Evolutionary conservation across 1,140 invertebrate species (phyloP), one percentile per base, ranked within the genome.

Genomic region (Calephelis virginiensis): DNA sequence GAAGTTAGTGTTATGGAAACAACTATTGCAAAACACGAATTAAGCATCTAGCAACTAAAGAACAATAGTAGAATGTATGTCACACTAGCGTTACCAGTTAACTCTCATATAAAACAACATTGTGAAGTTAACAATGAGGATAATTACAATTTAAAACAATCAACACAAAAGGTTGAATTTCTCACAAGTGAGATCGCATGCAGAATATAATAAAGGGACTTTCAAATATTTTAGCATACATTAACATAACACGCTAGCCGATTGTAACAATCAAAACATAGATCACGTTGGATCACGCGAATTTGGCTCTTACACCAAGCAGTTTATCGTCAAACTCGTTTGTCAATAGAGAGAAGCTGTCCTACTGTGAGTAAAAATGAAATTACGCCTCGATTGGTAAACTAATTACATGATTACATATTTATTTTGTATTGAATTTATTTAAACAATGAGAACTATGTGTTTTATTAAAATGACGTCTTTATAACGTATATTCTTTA

Each of bases 251-350:
- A 63, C 59, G 67, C 64, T 49, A 38, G 67, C 67, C 69, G 73
- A 68, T 83, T 74, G 66, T 70, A 77, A 82, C 74, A 82, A 83
- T 84, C 81, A 85, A 81, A 81, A 85, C 80, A 56, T 56, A 56
- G 50, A 56, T 28, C 53, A 56, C 53, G 28, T 37, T 56, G 11
- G 10, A 56, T 11, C 53, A 56, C 1, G 11, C 53, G 53, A 56
- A 56, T 56, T 12, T 37, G 12, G 10, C 11, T 60, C 63, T 63
- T 70, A 73, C 73, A 65, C 37, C 38, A 14, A 40, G 38, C 2
- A 45, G 59, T 53, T 56, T 56, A 28, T 56, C 11, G 28, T 56
- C 53, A 37, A 37, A 37, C 71, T 75, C 63, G 56, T 64, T 62
- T 65, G 73, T 69, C 67, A 68, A 72, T 63, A 45, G 40, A 48